phyloP scores from a whole-genome alignment of 2,113 vertebrate species.

The Malurus elegans region DNA sequence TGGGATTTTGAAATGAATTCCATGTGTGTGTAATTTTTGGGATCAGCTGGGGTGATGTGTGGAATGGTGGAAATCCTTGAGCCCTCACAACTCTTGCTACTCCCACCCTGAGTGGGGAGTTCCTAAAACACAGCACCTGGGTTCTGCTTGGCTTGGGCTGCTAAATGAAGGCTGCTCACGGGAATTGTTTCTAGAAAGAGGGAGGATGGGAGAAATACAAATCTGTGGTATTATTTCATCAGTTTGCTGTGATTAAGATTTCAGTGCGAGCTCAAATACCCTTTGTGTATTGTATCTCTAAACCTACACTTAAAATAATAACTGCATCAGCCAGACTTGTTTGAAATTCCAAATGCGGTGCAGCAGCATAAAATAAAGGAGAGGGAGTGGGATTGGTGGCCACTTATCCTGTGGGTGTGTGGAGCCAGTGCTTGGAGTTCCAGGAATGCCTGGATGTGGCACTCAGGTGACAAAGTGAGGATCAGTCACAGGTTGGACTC shows the following conservation, averaged over 20 bases:
- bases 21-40: not conserved
- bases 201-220: not conserved
- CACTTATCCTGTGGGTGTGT: not conserved
- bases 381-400: not conserved
- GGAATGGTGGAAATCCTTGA: not conserved
- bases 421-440: not conserved
- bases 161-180: not conserved
- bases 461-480: not conserved
- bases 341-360: not conserved
- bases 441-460: accelerated
- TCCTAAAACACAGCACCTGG: not conserved
- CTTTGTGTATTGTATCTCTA: not conserved
- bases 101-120: not conserved
- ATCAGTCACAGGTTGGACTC: not conserved
- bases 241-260: not conserved
- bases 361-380: not conserved
- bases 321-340: not conserved
- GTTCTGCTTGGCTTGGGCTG: not conserved
- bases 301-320: not conserved
- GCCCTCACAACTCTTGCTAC: not conserved
- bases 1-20: not conserved
- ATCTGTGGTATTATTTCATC: not conserved
- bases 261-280: not conserved
- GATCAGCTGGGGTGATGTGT: not conserved
- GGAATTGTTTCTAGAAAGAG: not conserved